Evolutionary conservation across 2,888 invertebrate species (phyloP), one percentile per base, ranked within the genome.

Genomic region (Amphipyra berbera): DNA sequence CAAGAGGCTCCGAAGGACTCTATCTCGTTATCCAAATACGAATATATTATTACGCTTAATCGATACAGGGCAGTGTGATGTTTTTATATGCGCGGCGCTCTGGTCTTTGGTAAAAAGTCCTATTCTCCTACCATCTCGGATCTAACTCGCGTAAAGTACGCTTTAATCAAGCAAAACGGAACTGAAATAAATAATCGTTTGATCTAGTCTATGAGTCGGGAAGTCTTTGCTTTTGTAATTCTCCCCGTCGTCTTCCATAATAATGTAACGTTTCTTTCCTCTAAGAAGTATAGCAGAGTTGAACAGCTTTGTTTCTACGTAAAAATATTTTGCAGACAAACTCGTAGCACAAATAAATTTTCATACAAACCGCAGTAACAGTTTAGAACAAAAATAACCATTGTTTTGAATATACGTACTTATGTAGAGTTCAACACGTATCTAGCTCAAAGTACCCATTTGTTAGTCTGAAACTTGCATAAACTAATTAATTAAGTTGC

Each of bases 381-480:
- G 52, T 56, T 64, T 56, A 55, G 41, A 71, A 53, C 37, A 63
- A 64, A 75, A 76, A 52, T 64, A 64, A 46, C 55, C 55, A 56
- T 71, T 64, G 65, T 59, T 63, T 58, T 56, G 45, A 56, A 64
- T 64, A 59, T 46, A 52, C 49, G 52, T 47, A 44, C 33, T 33
- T 46, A 45, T 42, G 40, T 27, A 41, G 47, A 14, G 58, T 59
- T 62, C 21, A 61, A 45, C 50, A 61, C 61, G 52, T 64, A 74
- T 74, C 64, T 61, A 69, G 70, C 52, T 64, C 71, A 59, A 75
- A 75, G 65, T 70, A 42, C 62, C 49, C 54, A 64, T 76, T 64
- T 49, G 55, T 78, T 73, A 44, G 69, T 21, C 46, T 45, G 45
- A 15, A 69, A 75, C 56, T 75, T 61, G 55, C 61, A 59, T 60